These are phyloP conservation scores for Rhincodon typus DNA, from an alignment of 2,797 vertebrate species.

Conservation along the genomic window DNA sequence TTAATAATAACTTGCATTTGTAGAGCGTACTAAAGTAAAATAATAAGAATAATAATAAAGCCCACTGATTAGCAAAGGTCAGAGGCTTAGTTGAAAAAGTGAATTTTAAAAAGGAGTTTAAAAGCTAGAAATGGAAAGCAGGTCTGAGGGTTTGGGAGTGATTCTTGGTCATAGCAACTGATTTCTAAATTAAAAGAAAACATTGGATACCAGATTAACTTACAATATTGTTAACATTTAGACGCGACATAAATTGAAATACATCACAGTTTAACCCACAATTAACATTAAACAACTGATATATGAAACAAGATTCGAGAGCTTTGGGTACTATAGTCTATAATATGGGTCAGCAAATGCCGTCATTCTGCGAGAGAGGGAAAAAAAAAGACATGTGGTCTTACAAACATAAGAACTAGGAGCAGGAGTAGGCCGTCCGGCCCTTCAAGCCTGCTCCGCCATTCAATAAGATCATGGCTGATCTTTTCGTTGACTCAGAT, in stretches of 20 bases:
- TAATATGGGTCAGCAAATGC: not conserved
- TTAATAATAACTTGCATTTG: not conserved
- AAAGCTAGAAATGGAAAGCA: not conserved
- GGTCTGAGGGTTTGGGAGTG: not conserved
- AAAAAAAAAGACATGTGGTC: too few species aligned
- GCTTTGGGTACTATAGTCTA: not conserved
- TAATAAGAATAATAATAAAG: too few species aligned
- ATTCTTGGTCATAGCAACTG: not conserved
- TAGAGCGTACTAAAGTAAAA: not conserved
- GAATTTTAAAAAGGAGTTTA: not conserved
- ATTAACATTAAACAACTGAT: not conserved
- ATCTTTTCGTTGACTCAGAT: too few species aligned
- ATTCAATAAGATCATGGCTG: too few species aligned
- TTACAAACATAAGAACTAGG: too few species aligned
- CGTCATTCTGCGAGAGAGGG: not conserved
- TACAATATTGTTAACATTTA: not conserved
- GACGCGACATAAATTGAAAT: not conserved
- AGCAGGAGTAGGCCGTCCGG: too few species aligned
- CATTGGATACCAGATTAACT: not conserved
- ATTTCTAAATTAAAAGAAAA: not conserved
- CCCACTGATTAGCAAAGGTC: not conserved
- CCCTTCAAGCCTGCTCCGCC: too few species aligned
- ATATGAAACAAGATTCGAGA: not conserved
- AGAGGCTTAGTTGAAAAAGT: not conserved
- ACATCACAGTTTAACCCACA: not conserved